These are phyloP conservation scores for Phrynocephalus forsythii DNA, from an alignment of 2,797 vertebrate species.

Conservation along the genomic window DNA sequence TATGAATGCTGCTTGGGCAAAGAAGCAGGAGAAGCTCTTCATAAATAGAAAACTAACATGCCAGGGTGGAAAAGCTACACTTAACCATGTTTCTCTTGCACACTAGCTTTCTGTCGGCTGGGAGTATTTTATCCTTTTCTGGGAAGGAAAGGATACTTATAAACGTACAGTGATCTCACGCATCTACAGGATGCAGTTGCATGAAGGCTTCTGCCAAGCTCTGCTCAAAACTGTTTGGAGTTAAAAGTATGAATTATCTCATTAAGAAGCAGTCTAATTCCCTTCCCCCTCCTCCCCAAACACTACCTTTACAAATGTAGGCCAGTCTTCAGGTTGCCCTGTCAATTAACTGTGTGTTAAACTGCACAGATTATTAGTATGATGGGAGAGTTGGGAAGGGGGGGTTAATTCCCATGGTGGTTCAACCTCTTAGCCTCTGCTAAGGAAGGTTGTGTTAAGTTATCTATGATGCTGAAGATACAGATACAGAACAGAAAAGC, in stretches of 20 bases:
- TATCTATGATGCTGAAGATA: constrained; percentile 45
- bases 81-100: neutral
- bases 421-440: constrained; percentile 48
- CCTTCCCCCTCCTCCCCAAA: constrained; percentile 50
- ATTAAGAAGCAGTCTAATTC: neutral
- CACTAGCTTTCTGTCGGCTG: neutral
- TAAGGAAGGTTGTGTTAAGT: constrained; percentile 61
- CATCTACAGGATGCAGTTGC: neutral
- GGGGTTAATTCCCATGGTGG: constrained; percentile 59
- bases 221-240: constrained; percentile 3
- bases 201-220: too few species aligned
- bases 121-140: neutral
- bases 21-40: neutral
- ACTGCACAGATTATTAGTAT: constrained; percentile 68
- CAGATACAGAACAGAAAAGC: constrained; percentile 22
- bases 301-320: constrained; percentile 53
- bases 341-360: constrained; percentile 64
- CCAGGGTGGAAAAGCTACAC: neutral
- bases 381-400: constrained; percentile 44
- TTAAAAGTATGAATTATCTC: constrained; percentile 43
- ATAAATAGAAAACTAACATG: neutral
- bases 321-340: constrained; percentile 56
- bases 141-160: too few species aligned
- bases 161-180: neutral
- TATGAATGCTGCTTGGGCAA: neutral